Conservation (phyloP, 1,140 invertebrate species). For the Brachionus rubens region DNA sequence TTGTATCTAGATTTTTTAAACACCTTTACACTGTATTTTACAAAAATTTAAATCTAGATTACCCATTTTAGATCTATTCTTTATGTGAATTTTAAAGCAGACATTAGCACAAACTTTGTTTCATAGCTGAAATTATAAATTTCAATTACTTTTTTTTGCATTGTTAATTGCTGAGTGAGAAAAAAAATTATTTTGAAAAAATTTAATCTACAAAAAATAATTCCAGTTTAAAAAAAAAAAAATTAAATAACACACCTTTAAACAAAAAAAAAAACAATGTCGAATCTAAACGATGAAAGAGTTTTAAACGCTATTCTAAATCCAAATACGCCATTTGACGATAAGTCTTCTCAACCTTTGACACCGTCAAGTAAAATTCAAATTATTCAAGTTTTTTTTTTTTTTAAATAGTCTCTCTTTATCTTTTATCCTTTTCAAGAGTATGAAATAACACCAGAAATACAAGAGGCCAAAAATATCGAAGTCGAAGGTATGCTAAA, state of each 20-base stretch:
- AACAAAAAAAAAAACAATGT: conserved; percentile 25
- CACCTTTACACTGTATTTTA: too few species aligned
- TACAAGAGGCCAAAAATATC: conserved; percentile 40
- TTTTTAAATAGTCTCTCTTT: too few species aligned
- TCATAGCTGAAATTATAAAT: too few species aligned
- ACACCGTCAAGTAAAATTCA: neutral
- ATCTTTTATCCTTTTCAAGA: neutral
- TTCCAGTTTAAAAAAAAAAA: neutral
- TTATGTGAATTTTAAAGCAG: too few species aligned
- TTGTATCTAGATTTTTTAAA: too few species aligned
- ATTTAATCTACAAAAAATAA: neutral
- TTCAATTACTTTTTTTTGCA: too few species aligned
- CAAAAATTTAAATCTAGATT: too few species aligned
- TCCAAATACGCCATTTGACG: conserved; percentile 44
- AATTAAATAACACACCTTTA: neutral
- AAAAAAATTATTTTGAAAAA: neutral
- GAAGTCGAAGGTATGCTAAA: conserved; percentile 8
- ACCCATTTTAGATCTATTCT: too few species aligned
- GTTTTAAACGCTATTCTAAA: conserved; percentile 44
- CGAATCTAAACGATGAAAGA: conserved; percentile 16
- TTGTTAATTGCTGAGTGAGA: too few species aligned
- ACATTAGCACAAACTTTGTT: too few species aligned
- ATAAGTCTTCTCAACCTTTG: neutral
- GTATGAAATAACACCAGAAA: conserved; percentile 41
- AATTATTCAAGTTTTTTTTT: neutral